Conservation (phyloP, 2,888 invertebrate species). For the Eupithecia inturbata region DNA sequence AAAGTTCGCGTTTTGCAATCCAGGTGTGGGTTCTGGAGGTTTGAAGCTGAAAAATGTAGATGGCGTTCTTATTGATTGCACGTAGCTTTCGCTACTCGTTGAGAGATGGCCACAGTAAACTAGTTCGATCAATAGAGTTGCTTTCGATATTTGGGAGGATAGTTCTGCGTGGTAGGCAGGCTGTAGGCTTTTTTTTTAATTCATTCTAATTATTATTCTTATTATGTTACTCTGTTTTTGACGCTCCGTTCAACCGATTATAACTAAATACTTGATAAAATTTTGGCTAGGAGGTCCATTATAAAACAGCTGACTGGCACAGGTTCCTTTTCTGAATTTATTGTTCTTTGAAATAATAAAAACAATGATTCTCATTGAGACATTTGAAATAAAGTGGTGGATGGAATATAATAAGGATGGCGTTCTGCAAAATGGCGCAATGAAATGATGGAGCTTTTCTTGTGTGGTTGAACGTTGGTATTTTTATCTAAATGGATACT, state of each 20-base stretch:
- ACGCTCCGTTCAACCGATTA: too few relatives aligned
- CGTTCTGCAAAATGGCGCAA: too few relatives aligned
- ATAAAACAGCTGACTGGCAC: too few relatives aligned
- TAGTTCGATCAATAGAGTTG: background rate
- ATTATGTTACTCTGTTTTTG: background rate
- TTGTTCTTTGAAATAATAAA: too few relatives aligned
- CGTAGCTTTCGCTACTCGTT: conserved; percentile 14
- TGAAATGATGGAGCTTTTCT: too few relatives aligned
- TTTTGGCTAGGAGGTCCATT: too few relatives aligned
- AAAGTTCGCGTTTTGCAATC: conserved; percentile 43
- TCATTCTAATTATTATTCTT: background rate
- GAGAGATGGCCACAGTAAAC: conserved; percentile 47
- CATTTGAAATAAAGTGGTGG: too few relatives aligned
- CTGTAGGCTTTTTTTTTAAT: background rate
- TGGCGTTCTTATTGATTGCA: conserved; percentile 51
- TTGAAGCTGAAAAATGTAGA: conserved; percentile 46
- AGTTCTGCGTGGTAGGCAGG: background rate
- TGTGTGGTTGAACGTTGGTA: too few relatives aligned
- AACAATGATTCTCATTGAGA: too few relatives aligned
- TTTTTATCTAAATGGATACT: background rate
- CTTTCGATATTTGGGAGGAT: background rate
- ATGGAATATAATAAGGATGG: too few relatives aligned
- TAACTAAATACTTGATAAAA: too few relatives aligned
- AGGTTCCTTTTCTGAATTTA: too few relatives aligned
- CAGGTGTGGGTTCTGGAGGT: conserved; percentile 35